Base-by-base conservation (phyloP, 2,113 vertebrate species). In the Mesocricetus auratus region DNA sequence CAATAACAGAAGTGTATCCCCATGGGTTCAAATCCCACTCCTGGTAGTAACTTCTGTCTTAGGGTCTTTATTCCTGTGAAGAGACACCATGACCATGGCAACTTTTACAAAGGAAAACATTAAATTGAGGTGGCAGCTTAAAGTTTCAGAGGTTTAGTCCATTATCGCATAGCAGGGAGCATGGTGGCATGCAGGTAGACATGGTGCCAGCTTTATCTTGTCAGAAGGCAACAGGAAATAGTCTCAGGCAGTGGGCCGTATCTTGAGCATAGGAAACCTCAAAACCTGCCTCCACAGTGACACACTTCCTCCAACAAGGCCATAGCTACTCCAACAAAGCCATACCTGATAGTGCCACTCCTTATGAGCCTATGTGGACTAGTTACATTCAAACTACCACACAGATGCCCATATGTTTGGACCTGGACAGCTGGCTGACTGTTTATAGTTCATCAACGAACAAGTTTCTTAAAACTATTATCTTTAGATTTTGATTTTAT, bases 401-500 rank as follows among this genome's bases (percentile, higher is more conserved):
- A 73, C 39, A 39, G 39, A 73, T 91, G 47, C 8, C 10, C 39
- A 79, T 47, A 36, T 89, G 73, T 81, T 73, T 89, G 85, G 73
- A 6, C 45, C 78, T 87, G 26, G 5, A 94, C 64, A 86, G 87
- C 60, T 77, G 66, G 13, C 39, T 87, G 5, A 73, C 71, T 96
- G 33, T 78, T 89, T 69, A 82, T n/a, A 71, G 22, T 19, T 82
- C n/a, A 74, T n/a, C 78, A 58, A 87, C 91, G 24, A 60, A 33
- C 0, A 58, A 58, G 22, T 73, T n/a, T 60, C 5, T 39, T 75
- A 45, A 45, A 95, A 83, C 82, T 26, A 73, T 2, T 75, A 60
- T 77, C 60, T 94, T 94, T 66, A 82, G 39, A 73, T 77, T 94
- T 94, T 87, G 29, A 22, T 90, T 83, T 86, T 87, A 87, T 86